Evolutionary conservation across 2,113 vertebrate genomes (phyloP).

Genomic region (Microtus montanus): DNA sequence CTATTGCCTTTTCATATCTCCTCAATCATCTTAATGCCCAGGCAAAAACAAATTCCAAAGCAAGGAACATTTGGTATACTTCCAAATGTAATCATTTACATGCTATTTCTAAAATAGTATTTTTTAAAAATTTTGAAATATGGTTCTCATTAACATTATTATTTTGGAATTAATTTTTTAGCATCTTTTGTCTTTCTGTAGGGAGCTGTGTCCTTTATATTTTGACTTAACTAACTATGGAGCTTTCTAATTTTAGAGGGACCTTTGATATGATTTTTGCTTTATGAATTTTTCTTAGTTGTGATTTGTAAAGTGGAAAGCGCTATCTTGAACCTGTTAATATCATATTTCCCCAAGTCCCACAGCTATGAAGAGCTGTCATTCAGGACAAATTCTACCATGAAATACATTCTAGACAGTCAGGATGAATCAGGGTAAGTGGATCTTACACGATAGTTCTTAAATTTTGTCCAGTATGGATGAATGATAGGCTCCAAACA

Average conservation of each 20-base stretch:
- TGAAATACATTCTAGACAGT: constrained; percentile 21
- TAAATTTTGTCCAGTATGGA: neutral
- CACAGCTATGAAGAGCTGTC: neutral
- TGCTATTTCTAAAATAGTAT: neutral
- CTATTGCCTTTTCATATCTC: neutral
- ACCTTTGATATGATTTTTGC: neutral
- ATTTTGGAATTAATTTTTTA: neutral
- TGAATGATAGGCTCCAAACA: neutral
- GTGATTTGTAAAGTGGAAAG: neutral
- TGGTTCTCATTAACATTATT: neutral
- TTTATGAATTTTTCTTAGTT: constrained; percentile 18
- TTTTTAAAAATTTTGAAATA: neutral
- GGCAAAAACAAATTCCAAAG: neutral
- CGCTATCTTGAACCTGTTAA: neutral
- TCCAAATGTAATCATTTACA: neutral
- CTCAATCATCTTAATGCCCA: neutral
- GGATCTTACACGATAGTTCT: neutral
- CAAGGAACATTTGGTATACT: neutral
- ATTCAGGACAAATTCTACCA: neutral
- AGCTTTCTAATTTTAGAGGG: neutral
- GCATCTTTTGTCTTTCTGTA: neutral
- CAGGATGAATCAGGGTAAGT: constrained; percentile 19
- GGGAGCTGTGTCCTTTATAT: neutral
- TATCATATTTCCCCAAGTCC: neutral
- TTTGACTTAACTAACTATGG: neutral